A percentile compares a stretch with the other conserved stretches of the same genome.
Conservation (phyloP, 2,113 vertebrate genomes). For the Sander vitreus region DNA sequence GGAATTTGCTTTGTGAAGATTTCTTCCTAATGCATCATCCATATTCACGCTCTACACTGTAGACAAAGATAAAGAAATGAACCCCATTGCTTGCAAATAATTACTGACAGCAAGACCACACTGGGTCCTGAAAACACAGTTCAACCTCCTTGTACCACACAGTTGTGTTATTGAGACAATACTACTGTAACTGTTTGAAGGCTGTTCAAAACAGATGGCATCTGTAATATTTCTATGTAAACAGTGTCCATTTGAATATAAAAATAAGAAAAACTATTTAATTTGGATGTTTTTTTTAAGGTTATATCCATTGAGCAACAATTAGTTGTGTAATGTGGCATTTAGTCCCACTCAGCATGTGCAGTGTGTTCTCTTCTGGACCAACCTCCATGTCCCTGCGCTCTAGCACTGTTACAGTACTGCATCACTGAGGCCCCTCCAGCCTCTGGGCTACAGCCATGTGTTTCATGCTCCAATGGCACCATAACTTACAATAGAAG, state of each 20-base stretch:
- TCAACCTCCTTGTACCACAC: neutral
- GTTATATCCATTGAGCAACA: neutral
- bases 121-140: neutral
- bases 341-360: constrained; percentile 5
- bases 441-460: constrained; percentile 45
- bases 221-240: neutral
- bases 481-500: constrained; percentile 41
- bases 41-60: neutral
- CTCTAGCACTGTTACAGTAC: constrained; percentile 9
- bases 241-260: neutral
- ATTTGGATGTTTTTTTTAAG: neutral
- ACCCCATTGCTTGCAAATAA: neutral
- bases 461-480: constrained; percentile 65
- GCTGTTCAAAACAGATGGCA: neutral
- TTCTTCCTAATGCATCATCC: neutral
- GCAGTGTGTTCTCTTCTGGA: constrained; percentile 32
- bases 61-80: neutral
- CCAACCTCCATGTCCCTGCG: constrained; percentile 10
- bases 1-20: neutral
- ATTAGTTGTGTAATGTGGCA: constrained; percentile 9
- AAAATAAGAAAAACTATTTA: neutral
- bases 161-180: neutral
- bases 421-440: constrained; percentile 21
- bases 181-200: neutral
- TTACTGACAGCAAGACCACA: neutral